Evolutionary conservation across 2,888 invertebrate genomes (phyloP).

Genomic region (Baronia brevicornis): DNA sequence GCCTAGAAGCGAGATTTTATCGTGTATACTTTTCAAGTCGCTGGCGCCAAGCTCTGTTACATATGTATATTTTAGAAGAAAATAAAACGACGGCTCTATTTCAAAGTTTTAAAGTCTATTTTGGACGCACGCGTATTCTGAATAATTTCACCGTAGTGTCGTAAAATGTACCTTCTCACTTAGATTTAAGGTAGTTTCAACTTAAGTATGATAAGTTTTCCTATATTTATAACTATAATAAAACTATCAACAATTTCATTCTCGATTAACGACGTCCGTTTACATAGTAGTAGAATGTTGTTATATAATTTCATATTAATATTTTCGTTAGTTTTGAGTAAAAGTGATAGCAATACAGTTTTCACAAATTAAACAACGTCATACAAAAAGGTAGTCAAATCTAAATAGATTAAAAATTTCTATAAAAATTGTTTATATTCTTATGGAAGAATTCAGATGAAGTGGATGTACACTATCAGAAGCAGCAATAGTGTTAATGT

Average conservation of each 20-base stretch:
- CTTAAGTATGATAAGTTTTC: too few species aligned
- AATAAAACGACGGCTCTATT: constrained; percentile 48
- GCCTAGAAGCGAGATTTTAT: constrained; percentile 56
- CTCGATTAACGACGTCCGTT: constrained; percentile 69
- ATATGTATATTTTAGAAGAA: constrained; percentile 47
- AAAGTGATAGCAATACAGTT: too few species aligned
- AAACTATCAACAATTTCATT: constrained; percentile 64
- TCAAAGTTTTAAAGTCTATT: constrained; percentile 43
- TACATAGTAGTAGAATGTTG: constrained; percentile 68
- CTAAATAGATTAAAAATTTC: too few species aligned
- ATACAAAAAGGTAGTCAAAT: too few species aligned
- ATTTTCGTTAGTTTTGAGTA: too few species aligned
- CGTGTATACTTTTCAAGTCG: constrained; percentile 44
- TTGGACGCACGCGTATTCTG: constrained; percentile 43
- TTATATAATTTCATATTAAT: constrained; percentile 58
- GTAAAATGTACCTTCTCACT: constrained; percentile 30
- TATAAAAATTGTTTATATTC: too few species aligned
- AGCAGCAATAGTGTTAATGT: too few species aligned
- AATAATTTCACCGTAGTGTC: constrained; percentile 35
- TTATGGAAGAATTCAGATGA: too few species aligned
- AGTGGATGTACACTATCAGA: too few species aligned
- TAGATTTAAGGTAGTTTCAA: too few species aligned
- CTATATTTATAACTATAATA: constrained; percentile 62
- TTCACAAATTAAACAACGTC: too few species aligned
- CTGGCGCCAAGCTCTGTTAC: constrained; percentile 63